These are phyloP conservation scores for Oceanodroma tethys DNA, from an alignment of 2,113 vertebrate species.

Conservation along the genomic window DNA sequence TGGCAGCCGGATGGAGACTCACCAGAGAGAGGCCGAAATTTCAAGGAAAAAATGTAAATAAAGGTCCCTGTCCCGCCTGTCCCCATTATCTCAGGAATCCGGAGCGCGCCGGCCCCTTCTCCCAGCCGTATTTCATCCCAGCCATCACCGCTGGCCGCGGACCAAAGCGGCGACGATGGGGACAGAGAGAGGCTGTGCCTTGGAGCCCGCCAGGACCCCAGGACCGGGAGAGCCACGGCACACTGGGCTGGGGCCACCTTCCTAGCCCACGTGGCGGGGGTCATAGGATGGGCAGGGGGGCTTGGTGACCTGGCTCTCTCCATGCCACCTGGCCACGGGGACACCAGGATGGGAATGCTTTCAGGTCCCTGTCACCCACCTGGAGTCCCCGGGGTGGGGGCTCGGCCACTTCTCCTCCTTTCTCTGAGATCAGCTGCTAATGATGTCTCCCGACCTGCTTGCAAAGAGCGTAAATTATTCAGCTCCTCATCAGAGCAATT, in stretches of 20 bases:
- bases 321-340: rapidly evolving
- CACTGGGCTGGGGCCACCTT: rapidly evolving
- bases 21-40: background rate
- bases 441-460: constrained; percentile 7
- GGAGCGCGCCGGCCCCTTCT: background rate
- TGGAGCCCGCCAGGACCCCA: rapidly evolving
- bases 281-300: background rate
- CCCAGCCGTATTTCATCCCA: constrained; percentile 1
- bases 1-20: background rate
- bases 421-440: background rate
- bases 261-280: rapidly evolving
- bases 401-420: background rate
- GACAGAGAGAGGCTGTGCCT: background rate
- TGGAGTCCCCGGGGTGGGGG: background rate
- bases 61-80: constrained; percentile 48
- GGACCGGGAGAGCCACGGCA: background rate
- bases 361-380: background rate
- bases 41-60: constrained; percentile 54
- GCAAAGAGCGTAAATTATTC: constrained; percentile 50
- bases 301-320: background rate
- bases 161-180: background rate
- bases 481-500: constrained; percentile 63
- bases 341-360: background rate
- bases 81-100: constrained; percentile 47
- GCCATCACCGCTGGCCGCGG: rapidly evolving